Percentiles rank a stretch among this genome's conserved stretches.
phyloP scores from a whole-genome alignment of 2,888 invertebrate genomes.

The Pristionchus arcanus region DNA sequence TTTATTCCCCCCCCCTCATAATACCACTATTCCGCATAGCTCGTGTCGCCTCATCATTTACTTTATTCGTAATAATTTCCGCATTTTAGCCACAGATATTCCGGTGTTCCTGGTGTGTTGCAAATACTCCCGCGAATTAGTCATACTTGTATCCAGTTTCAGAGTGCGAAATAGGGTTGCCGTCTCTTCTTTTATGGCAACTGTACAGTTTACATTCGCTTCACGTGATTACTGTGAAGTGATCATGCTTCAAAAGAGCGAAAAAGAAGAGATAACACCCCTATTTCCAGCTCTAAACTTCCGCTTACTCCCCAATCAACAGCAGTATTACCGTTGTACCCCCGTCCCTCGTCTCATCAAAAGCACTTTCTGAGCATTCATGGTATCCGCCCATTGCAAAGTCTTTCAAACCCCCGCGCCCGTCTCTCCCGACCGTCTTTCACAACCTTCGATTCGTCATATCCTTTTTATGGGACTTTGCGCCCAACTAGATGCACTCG shows the following conservation, averaged over 20 bases:
- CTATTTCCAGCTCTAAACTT: neutral
- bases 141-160: conserved; percentile 1
- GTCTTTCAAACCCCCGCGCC: neutral
- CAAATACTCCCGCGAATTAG: conserved; percentile 15
- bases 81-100: neutral
- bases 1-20: conserved; percentile 40
- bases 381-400: neutral
- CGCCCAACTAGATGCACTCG: neutral
- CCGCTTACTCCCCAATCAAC: neutral
- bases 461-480: neutral
- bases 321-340: conserved; percentile 40
- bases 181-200: no score
- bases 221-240: no score
- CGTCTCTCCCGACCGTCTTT: conserved; percentile 6
- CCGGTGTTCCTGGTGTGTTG: conserved; percentile 18
- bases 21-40: conserved; percentile 22
- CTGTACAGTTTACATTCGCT: no score
- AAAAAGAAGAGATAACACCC: no score
- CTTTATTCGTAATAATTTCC: neutral
- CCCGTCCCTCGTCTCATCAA: neutral
- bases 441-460: neutral
- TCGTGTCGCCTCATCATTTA: neutral
- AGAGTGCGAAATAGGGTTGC: no score
- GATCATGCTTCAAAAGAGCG: no score
- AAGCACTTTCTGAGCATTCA: neutral